Evolutionary conservation across 1,140 invertebrate genomes (phyloP).

Genomic region (Drosophila santomea): DNA sequence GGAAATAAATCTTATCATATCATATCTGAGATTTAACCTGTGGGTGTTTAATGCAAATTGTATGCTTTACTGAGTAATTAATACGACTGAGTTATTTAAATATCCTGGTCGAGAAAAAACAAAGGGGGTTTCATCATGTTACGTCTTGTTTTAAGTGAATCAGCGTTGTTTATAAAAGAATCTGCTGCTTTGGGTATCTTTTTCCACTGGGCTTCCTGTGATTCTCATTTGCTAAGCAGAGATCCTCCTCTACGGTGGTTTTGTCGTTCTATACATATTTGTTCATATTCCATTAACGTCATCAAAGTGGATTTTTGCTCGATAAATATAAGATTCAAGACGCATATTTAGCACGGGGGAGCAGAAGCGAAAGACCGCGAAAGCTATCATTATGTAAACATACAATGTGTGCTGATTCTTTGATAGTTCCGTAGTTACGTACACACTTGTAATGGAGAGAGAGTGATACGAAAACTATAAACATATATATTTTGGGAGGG

Average conservation of each 20-base stretch:
- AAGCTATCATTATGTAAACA: conserved; percentile 41
- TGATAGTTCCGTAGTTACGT: conserved; percentile 6
- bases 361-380: conserved; percentile 11
- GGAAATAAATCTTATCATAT: neutral
- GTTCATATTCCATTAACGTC: conserved; percentile 15
- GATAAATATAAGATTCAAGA: conserved; percentile 49
- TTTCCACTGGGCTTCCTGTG: neutral
- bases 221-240: conserved; percentile 31
- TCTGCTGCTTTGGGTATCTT: conserved; percentile 3
- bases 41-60: neutral
- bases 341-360: conserved; percentile 4
- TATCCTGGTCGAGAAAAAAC: neutral
- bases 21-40: neutral
- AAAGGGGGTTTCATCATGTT: neutral
- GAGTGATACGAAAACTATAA: conserved; percentile 25
- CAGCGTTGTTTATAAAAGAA: conserved; percentile 4
- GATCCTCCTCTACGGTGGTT: neutral
- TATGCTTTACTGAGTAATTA: conserved; percentile 1
- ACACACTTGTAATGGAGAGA: conserved; percentile 15
- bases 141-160: conserved; percentile 3
- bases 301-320: conserved; percentile 44
- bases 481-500: neutral
- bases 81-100: neutral
- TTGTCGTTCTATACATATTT: conserved; percentile 11
- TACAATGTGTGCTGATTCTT: conserved; percentile 13